Evolutionary conservation across 2,888 invertebrate genomes (phyloP), one percentile per base, ranked within the genome.

Genomic region (Epicampocera succincta): DNA sequence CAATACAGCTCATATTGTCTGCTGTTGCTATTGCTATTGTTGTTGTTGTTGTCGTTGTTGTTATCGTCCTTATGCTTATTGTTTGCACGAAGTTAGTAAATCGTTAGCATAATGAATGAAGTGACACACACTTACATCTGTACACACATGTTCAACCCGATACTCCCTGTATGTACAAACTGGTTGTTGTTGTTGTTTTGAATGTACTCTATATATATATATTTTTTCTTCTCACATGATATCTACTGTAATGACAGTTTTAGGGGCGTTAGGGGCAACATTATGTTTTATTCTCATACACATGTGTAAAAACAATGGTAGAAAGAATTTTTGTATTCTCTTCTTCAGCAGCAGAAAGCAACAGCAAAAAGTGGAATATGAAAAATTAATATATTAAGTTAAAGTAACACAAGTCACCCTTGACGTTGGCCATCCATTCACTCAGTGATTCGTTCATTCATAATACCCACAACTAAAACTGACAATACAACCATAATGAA

Each of bases 381-480:
- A 75, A 60, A 50, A 68, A 75, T 52, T 29, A 46, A 60, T 60
- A 69, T 54, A 76, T 61, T 68, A 61, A 61, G 33, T 42, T 77
- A 42, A 66, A 61, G 79, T 76, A 83, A 83, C 68, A 76, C 83
- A 76, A 83, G 80, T 80, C 83, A 80, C 76, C 83, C 83, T 80
- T 83, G 83, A 80, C 61, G 76, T 81, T 81, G 76, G 80, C 56
- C 80, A 68, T 72, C 69, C 61, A 56, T 60, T 40, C 48, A 56
- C 0, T n/a, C 17, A 52, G n/a, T n/a, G n/a, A n/a, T n/a, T n/a
- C n/a, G n/a, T 33, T 38, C 40, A 50, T 17, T 54, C 25, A 25
- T 42, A 52, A 12, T 65, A 40, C 12, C 42, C 44, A 44, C 52
- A 48, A 56, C 56, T 58, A 69, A 69, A 56, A 38, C 42, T 44